phyloP scores from a whole-genome alignment of 2,113 vertebrate genomes.

The Alectura lathami region DNA sequence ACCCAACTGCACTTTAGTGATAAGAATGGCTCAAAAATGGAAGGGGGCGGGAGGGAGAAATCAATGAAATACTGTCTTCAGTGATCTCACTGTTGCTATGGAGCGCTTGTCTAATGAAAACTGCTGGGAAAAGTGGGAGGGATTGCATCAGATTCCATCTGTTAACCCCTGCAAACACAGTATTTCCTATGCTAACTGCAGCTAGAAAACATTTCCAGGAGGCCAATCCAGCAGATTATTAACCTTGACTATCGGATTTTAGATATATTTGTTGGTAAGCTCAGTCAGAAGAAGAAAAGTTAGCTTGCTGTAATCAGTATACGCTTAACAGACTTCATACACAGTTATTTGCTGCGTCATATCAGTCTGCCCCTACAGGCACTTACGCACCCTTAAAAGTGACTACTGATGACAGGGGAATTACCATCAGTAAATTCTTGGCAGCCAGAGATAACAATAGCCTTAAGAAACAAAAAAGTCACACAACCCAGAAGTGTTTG shows the following conservation, averaged over 20 bases:
- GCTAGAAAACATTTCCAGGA: conserved; percentile 15
- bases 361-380: conserved; percentile 16
- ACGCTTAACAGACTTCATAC: background rate
- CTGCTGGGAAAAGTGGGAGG: conserved; percentile 78
- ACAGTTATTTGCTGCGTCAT: conserved; percentile 33
- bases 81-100: conserved; percentile 88
- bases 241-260: background rate
- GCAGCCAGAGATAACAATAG: background rate
- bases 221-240: background rate
- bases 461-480: background rate
- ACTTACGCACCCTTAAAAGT: background rate
- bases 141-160: conserved; percentile 77
- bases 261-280: background rate
- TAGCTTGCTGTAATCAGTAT: background rate
- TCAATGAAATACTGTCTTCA: conserved; percentile 81
- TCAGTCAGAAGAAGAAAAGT: background rate
- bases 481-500: background rate
- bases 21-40: conserved; percentile 79
- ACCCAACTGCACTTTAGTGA: conserved; percentile 75
- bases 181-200: conserved; percentile 13
- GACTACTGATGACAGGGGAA: conserved; percentile 18
- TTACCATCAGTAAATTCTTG: conserved; percentile 20
- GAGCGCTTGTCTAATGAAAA: conserved; percentile 80
- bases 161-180: conserved; percentile 75
- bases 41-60: conserved; percentile 68